These are phyloP conservation scores for Chlorodrepanis virens DNA, from an alignment of 2,113 vertebrate species.

Conservation along the genomic window DNA sequence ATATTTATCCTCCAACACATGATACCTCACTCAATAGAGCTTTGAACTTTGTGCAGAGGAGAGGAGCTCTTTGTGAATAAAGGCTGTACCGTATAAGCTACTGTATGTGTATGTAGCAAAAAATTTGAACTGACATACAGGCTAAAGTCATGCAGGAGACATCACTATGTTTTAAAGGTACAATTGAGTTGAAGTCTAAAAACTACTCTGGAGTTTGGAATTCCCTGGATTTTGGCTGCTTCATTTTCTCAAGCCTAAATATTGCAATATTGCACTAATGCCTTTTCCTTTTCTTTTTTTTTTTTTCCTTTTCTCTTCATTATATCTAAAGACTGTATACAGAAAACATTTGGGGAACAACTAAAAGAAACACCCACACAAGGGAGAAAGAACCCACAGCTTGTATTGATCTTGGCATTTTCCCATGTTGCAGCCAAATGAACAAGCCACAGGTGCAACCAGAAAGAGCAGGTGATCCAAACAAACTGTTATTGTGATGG, in stretches of 20 bases:
- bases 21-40: neutral
- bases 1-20: neutral
- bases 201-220: neutral
- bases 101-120: neutral
- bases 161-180: neutral
- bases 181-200: neutral
- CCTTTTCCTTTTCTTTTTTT: accelerated
- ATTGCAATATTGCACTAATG: neutral
- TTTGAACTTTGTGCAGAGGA: neutral
- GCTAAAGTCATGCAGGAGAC: neutral
- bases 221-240: neutral
- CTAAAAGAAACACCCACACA: constrained; percentile 35
- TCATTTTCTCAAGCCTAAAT: neutral
- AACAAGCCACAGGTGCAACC: constrained; percentile 69
- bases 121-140: neutral
- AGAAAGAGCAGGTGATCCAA: constrained; percentile 71
- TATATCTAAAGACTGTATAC: neutral
- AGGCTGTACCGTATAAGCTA: accelerated
- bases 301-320: neutral
- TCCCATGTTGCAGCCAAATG: constrained; percentile 59
- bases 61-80: neutral
- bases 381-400: constrained; percentile 29
- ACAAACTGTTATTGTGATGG: constrained; percentile 66
- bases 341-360: constrained; percentile 21
- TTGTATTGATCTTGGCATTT: constrained; percentile 49